Conservation (phyloP, 2,888 invertebrate species). For the Sarcophaga caerulescens region DNA sequence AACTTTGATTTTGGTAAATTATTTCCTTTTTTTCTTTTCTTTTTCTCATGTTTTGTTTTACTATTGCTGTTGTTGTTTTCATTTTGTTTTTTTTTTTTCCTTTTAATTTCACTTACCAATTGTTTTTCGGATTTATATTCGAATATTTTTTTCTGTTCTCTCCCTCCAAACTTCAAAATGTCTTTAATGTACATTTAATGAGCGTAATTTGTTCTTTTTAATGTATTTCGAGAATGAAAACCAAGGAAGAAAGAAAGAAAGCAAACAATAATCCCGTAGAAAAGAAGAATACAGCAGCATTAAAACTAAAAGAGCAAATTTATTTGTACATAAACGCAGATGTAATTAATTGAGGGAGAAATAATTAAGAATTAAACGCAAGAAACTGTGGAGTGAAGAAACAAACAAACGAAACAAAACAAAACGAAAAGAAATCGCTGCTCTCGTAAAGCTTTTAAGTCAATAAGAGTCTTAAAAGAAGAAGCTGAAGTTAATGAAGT, state of each 20-base stretch:
- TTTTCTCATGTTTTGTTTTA: background rate
- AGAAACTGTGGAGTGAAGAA: slow-evolving; percentile 4
- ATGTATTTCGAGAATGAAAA: slow-evolving; percentile 44
- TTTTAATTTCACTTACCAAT: slow-evolving; percentile 11
- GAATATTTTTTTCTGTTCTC: background rate
- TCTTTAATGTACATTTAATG: slow-evolving; percentile 67
- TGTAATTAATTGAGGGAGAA: slow-evolving; percentile 61
- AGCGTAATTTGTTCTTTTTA: slow-evolving; percentile 65
- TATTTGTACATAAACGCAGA: slow-evolving; percentile 43
- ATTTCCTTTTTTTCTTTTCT: slow-evolving; percentile 16
- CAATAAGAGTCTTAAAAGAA: slow-evolving; percentile 43
- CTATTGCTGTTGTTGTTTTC: slow-evolving; percentile 43
- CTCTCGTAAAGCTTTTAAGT: slow-evolving; percentile 47
- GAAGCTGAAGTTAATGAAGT: slow-evolving; percentile 44
- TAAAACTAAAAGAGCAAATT: slow-evolving; percentile 43
- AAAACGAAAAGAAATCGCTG: background rate
- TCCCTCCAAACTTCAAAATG: slow-evolving; percentile 14
- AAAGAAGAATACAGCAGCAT: slow-evolving; percentile 1
- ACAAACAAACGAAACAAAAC: background rate
- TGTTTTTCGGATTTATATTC: background rate
- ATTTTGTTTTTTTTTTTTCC: slow-evolving; percentile 30
- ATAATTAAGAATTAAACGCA: slow-evolving; percentile 20
- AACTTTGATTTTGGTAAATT: slow-evolving; percentile 12
- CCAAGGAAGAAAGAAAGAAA: background rate
- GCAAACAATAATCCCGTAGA: background rate